Conservation (phyloP, 2,888 invertebrate species). For the Eupithecia exiguata region DNA sequence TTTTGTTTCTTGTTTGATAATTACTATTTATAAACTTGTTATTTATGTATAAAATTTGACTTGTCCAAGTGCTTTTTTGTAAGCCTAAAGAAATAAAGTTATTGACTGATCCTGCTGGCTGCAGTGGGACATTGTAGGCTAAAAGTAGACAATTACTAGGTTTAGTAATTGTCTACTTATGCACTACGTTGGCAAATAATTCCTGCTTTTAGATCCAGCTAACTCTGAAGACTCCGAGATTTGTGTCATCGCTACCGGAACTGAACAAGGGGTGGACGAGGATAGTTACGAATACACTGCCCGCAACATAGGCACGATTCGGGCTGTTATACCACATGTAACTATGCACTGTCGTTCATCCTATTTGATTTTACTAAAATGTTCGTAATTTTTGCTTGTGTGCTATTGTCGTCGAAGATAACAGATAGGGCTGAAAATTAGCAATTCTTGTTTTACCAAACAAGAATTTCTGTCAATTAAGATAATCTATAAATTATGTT, state of each 20-base stretch:
- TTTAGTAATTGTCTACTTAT: too few relatives aligned
- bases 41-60: too few relatives aligned
- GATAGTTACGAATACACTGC: slow-evolving; percentile 80
- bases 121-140: too few relatives aligned
- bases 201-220: slow-evolving; percentile 82
- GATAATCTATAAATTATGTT: too few relatives aligned
- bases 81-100: too few relatives aligned
- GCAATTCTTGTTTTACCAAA: too few relatives aligned
- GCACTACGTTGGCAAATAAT: too few relatives aligned
- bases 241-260: slow-evolving; percentile 93
- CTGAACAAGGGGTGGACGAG: slow-evolving; percentile 85
- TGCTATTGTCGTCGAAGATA: neutral
- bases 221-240: slow-evolving; percentile 89
- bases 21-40: too few relatives aligned
- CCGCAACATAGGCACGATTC: slow-evolving; percentile 41
- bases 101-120: too few relatives aligned
- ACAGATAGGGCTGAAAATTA: neutral
- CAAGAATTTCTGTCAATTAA: neutral
- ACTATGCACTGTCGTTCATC: neutral
- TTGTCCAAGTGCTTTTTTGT: too few relatives aligned
- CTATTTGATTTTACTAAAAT: neutral
- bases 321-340: slow-evolving; percentile 20
- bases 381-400: neutral
- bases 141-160: too few relatives aligned
- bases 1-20: too few relatives aligned